These are phyloP conservation scores for Stenopsyche tienmushanensis DNA, from an alignment of 1,140 invertebrate species.

Conservation along the genomic window DNA sequence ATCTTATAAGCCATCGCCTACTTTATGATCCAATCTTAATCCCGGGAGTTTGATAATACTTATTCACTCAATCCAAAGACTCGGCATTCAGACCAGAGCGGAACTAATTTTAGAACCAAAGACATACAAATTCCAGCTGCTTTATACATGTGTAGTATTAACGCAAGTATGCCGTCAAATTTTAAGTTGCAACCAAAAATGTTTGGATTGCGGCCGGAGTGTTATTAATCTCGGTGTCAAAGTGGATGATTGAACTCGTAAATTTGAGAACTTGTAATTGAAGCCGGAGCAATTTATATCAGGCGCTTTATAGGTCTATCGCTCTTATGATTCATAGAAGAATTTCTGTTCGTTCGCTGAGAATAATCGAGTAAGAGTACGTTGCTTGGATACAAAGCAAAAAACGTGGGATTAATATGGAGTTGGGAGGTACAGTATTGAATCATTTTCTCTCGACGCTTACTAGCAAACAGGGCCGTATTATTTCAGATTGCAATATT, in stretches of 20 bases:
- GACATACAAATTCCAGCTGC: not conserved
- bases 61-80: not conserved
- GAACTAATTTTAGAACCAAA: constrained; percentile 1
- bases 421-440: too few species aligned
- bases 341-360: too few species aligned
- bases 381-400: too few species aligned
- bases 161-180: too few species aligned
- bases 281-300: not conserved
- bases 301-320: too few species aligned
- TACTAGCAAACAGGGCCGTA: too few species aligned
- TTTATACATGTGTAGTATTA: not conserved
- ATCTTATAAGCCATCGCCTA: too few species aligned
- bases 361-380: too few species aligned
- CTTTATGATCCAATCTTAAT: not conserved
- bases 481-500: too few species aligned
- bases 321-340: too few species aligned
- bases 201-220: not conserved
- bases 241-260: not conserved
- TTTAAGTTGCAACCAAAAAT: not conserved
- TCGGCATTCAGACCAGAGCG: not conserved
- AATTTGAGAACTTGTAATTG: not conserved
- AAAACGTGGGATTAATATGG: too few species aligned
- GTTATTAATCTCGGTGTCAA: not conserved
- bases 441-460: too few species aligned
- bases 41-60: not conserved